Conservation (phyloP, 37 sponge, comb jelly and placozoan genomes). For the Aplysina aerophoba region DNA sequence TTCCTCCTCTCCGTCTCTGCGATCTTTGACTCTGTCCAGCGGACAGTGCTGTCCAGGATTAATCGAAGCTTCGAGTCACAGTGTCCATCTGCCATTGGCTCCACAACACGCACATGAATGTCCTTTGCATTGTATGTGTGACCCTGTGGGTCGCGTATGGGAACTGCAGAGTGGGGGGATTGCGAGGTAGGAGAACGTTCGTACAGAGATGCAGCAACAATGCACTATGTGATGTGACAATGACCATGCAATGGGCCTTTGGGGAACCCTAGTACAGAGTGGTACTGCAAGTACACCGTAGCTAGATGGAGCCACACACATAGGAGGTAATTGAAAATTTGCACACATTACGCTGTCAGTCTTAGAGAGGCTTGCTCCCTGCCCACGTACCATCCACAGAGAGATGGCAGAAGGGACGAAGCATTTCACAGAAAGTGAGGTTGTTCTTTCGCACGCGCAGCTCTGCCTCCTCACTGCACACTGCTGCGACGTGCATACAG, state of each 20-base stretch:
- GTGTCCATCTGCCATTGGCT: slow-evolving; percentile 47
- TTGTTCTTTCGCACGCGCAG: slow-evolving; percentile 72
- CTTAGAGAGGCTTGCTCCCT: too few species aligned
- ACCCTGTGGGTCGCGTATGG: slow-evolving; percentile 66
- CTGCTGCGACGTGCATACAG: slow-evolving; percentile 79
- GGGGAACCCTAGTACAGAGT: too few species aligned
- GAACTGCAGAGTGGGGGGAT: slow-evolving; percentile 30
- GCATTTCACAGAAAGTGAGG: slow-evolving; percentile 81
- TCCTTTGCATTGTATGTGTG: slow-evolving; percentile 59
- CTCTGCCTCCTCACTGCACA: slow-evolving; percentile 74
- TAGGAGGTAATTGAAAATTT: too few species aligned
- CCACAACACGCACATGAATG: slow-evolving; percentile 57
- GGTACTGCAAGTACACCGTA: too few species aligned
- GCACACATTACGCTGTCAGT: too few species aligned
- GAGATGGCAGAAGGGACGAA: slow-evolving; percentile 82
- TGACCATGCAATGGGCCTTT: too few species aligned
- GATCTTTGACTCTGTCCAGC: slow-evolving; percentile 10
- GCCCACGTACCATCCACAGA: slow-evolving; percentile 57
- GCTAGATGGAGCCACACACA: too few species aligned
- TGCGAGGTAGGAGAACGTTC: too few species aligned
- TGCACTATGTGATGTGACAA: too few species aligned
- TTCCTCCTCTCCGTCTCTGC: neutral
- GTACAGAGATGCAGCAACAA: neutral
- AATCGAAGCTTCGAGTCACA: slow-evolving; percentile 39
- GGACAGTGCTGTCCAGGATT: slow-evolving; percentile 57